phyloP scores from a whole-genome alignment of 2,113 vertebrate species.

The Dolichallabes microphthalmus region DNA sequence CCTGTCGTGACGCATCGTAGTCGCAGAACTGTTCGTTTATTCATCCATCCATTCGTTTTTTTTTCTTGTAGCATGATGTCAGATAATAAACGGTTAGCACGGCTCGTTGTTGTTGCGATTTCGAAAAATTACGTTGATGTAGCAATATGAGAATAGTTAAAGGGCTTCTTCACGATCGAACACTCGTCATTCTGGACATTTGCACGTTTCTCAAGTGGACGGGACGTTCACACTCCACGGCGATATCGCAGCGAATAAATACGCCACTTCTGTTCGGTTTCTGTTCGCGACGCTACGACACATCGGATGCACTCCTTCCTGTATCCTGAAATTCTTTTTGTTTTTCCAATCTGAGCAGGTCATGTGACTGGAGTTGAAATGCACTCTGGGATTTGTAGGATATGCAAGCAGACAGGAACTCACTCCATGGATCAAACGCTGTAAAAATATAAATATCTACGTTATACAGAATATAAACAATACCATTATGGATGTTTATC shows the following conservation, averaged over 20 bases:
- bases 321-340: not conserved
- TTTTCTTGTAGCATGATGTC: slow-evolving; percentile 76
- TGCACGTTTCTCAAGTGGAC: slow-evolving; percentile 29
- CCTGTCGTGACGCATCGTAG: slow-evolving; percentile 56
- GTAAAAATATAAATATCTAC: slow-evolving; percentile 63
- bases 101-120: not conserved
- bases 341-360: slow-evolving; percentile 14
- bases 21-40: slow-evolving; percentile 61
- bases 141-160: slow-evolving; percentile 77
- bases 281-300: not conserved
- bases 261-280: not conserved
- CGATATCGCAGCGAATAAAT: not conserved
- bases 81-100: slow-evolving; percentile 20
- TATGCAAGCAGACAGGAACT: slow-evolving; percentile 53
- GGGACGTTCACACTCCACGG: not conserved
- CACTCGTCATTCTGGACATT: slow-evolving; percentile 63
- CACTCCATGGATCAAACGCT: slow-evolving; percentile 60
- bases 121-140: slow-evolving; percentile 70
- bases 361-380: not conserved
- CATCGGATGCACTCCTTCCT: not conserved
- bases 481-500: slow-evolving; percentile 3
- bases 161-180: slow-evolving; percentile 75
- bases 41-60: not conserved
- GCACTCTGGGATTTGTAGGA: slow-evolving; percentile 42
- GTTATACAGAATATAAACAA: slow-evolving; percentile 65